Conservation (phyloP, 2,113 vertebrate genomes). For the Mionectes macconnelli region DNA sequence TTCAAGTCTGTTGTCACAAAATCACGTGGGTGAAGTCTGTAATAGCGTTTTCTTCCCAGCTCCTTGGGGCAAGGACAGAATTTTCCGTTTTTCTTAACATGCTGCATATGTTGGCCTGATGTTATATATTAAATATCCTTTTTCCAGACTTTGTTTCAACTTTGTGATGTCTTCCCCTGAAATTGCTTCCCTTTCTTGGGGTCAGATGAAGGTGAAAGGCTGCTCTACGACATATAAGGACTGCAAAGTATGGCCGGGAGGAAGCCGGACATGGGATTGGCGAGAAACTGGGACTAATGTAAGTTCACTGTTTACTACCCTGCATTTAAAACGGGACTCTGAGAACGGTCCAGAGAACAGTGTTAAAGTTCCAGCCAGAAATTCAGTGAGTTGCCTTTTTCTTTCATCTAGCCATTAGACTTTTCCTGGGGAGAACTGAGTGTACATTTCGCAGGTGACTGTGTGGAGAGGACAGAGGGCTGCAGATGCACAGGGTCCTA, state of each 20-base stretch:
- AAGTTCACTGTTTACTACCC: conserved; percentile 37
- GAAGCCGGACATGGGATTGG: conserved; percentile 95
- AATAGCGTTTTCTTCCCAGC: not conserved
- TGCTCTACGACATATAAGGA: conserved; percentile 87
- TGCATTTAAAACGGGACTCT: not conserved
- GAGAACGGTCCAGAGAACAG: not conserved
- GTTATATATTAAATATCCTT: conserved; percentile 20
- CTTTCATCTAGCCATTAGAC: not conserved
- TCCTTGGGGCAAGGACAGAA: not conserved
- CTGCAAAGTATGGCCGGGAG: conserved; percentile 97
- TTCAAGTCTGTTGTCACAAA: not conserved
- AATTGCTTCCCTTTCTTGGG: conserved; percentile 92
- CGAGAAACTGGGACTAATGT: conserved; percentile 94
- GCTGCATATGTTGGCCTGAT: not conserved
- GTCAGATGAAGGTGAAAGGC: conserved; percentile 90
- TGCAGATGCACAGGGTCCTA: accelerated
- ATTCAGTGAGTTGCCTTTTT: not conserved
- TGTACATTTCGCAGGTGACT: not conserved
- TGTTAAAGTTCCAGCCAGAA: not conserved
- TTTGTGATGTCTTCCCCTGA: conserved; percentile 87
- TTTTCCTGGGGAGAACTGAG: not conserved
- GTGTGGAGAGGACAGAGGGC: not conserved
- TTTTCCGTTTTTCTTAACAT: not conserved
- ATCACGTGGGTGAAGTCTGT: not conserved
- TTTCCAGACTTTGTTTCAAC: conserved; percentile 54